These are phyloP conservation scores for Gymnarchus niloticus DNA, from an alignment of 2,113 vertebrate genomes.

Conservation along the genomic window DNA sequence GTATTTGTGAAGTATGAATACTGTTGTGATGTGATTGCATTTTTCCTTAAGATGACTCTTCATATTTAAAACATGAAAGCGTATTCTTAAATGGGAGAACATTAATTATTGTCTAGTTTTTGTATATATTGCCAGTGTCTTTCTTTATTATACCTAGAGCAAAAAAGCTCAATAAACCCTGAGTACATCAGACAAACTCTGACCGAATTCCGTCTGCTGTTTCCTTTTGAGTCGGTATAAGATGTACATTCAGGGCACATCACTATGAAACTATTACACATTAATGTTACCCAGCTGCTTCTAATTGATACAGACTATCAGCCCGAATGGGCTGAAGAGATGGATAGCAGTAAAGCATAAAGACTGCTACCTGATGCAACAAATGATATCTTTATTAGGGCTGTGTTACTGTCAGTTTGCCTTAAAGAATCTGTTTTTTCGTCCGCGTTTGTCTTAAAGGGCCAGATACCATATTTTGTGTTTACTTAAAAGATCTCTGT, in stretches of 20 bases:
- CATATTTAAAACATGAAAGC: background rate
- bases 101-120: background rate
- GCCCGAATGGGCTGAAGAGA: background rate
- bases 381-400: slow-evolving; percentile 2
- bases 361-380: background rate
- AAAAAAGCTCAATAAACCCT: background rate
- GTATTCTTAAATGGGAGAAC: background rate
- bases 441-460: background rate
- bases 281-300: background rate
- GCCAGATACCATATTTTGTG: background rate
- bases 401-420: slow-evolving; percentile 3
- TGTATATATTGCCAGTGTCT: background rate
- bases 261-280: slow-evolving; percentile 6
- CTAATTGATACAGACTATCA: background rate
- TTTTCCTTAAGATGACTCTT: background rate
- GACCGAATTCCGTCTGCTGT: background rate
- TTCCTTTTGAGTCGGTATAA: background rate
- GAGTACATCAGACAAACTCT: background rate
- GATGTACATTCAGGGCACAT: background rate
- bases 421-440: background rate
- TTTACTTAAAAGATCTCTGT: background rate
- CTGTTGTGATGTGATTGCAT: background rate
- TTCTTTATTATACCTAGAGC: background rate
- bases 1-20: background rate
- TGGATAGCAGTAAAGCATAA: background rate